Conservation (phyloP, 2,113 vertebrate species). For the Aphyosemion australe region DNA sequence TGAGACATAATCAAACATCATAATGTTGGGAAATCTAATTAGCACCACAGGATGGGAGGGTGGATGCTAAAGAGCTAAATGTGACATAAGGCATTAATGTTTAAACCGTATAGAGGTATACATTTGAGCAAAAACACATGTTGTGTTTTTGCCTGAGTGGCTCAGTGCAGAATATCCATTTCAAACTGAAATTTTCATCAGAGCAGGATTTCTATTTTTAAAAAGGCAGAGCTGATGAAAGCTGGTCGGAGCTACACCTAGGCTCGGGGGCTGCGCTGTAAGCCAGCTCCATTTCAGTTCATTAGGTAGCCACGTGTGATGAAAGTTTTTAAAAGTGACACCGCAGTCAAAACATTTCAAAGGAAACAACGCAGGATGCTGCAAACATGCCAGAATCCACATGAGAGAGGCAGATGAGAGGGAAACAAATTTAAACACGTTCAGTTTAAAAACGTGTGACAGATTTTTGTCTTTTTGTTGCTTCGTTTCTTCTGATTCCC, state of each 20-base stretch:
- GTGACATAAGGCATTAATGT: conserved; percentile 16
- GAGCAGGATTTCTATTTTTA: conserved; percentile 65
- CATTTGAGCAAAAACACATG: conserved; percentile 4
- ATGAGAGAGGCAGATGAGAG: conserved; percentile 66
- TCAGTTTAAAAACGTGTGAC: conserved; percentile 58
- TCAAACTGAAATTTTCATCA: conserved; percentile 59
- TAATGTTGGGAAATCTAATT: conserved; percentile 73
- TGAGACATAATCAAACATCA: conserved; percentile 70
- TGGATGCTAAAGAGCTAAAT: conserved; percentile 44
- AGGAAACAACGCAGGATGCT: conserved; percentile 55
- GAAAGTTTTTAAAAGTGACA: conserved; percentile 72
- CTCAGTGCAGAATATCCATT: conserved; percentile 50
- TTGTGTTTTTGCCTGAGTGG: conserved; percentile 33
- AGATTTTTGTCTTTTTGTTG: conserved; percentile 53
- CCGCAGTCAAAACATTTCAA: conserved; percentile 70
- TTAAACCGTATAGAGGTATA: conserved; percentile 25
- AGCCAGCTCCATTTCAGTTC: conserved; percentile 69
- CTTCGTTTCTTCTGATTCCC: conserved; percentile 30
- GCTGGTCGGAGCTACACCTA: conserved; percentile 60
- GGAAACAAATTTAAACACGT: conserved; percentile 51
- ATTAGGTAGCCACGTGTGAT: conserved; percentile 67
- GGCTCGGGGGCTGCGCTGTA: conserved; percentile 39
- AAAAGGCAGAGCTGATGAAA: conserved; percentile 64
- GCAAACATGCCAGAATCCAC: conserved; percentile 68
- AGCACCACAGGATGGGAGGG: conserved; percentile 46